Evolutionary conservation across 2,888 invertebrate species (phyloP), one percentile per base, ranked within the genome.

Genomic region (Chrysotoxum bicinctum): DNA sequence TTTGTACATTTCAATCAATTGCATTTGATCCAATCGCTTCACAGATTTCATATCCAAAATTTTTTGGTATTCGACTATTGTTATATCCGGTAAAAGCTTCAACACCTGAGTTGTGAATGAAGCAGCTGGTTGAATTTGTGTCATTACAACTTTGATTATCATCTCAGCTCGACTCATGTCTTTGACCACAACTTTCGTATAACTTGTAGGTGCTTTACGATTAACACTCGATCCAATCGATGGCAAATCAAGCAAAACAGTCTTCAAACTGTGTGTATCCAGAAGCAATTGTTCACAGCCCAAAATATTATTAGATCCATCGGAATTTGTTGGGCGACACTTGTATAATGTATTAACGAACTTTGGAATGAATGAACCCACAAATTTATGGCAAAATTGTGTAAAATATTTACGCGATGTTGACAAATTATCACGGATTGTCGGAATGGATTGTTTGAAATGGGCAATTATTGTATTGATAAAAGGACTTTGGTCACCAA

Each of bases 91-190:
- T 75, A 99, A 91, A 12, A 99, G 92, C 90, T 98, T 97, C 62
- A 96, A 94, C 89, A 97, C 98, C 90, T 98, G 98, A 56, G 96
- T 96, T 0, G 98, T 96, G 89, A 99, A 96, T 0, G 95, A 95
- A 54, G 95, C 95, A 0, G 95, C 92, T 21, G 96, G 95, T 87
- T 98, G 97, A 3, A 91, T 91, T 0, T 98, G 98, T 1, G 98
- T 96, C 99, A 99, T 99, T 0, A 99, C 98, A 35, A 99, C 94
- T 93, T 99, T 99, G n/a, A 99, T 93, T 45, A 99, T 97, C 98
- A 99, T 98, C 92, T 99, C 99, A 0, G 99, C 99, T 90, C 97
- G 97, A 0, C 97, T 98, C 98, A 99, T 99, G 40, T 98, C 92
- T 96, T 93, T 94, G 8, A 93, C 93, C 0, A 94, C 94, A 5